Percentiles rank a stretch among this genome's conserved stretches.
phyloP scores from a whole-genome alignment of 1,140 invertebrate species.

The Scaptodrosophila lebanonensis region DNA sequence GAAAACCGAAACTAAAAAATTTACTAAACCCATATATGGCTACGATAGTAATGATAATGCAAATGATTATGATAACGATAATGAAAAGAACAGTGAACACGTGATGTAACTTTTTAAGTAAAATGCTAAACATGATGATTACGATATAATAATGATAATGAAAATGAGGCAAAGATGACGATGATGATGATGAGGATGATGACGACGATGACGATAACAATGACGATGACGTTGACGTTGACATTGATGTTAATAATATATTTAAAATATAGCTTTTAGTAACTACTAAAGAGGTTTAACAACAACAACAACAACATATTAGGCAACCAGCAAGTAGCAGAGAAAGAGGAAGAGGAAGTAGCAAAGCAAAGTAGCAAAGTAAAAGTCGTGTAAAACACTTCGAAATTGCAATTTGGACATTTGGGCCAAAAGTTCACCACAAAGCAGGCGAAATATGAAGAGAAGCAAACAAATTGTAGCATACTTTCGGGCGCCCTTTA shows the following conservation, averaged over 20 bases:
- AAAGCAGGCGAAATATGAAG: slow-evolving; percentile 52
- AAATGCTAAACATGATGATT: too few relatives aligned
- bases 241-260: slow-evolving; percentile 62
- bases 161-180: slow-evolving; percentile 1
- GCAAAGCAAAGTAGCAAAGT: slow-evolving; percentile 25
- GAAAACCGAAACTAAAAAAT: too few relatives aligned
- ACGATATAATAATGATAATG: slow-evolving; percentile 17
- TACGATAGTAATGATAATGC: slow-evolving; percentile 51
- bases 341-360: slow-evolving; percentile 1
- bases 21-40: too few relatives aligned
- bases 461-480: slow-evolving; percentile 26
- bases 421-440: too few relatives aligned
- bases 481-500: slow-evolving; percentile 47
- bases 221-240: slow-evolving; percentile 9
- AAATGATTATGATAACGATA: slow-evolving; percentile 42
- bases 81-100: slow-evolving; percentile 70
- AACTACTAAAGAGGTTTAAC: slow-evolving; percentile 28
- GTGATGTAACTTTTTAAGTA: slow-evolving; percentile 75
- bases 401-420: too few relatives aligned
- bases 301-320: slow-evolving; percentile 15
- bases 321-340: slow-evolving; percentile 11
- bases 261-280: slow-evolving; percentile 26
- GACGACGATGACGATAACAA: slow-evolving; percentile 31
- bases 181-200: slow-evolving; percentile 8
- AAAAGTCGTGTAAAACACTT: slow-evolving; percentile 27